Evolutionary conservation across 2,888 invertebrate genomes (phyloP), one percentile per base, ranked within the genome.

Genomic region (Macroteleia sp.): DNA sequence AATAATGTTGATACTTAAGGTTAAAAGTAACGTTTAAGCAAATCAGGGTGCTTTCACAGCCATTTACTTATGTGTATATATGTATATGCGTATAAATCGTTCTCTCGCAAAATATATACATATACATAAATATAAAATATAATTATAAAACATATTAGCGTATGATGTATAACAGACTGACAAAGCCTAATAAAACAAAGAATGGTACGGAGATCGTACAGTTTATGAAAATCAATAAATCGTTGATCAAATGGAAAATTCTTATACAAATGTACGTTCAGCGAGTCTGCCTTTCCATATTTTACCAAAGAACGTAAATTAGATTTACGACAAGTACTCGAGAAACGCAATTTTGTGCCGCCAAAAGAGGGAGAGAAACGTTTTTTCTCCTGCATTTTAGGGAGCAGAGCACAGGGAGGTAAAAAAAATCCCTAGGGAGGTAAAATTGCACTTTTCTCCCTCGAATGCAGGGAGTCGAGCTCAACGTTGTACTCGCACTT

Each of bases 41-140:
- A 90, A 89, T 88, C 86, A 88, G 86, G 90, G 90, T 90, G 90
- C 91, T 91, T 90, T 89, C 88, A 87, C 83, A 88, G 79, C 81
- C 81, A 77, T 77, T 61, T 57, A 59, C 32, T 46, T 59, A 54
- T 69, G 50, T 56, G 36, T 74, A 42, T 71, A 71, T 76, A 59
- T 81, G 76, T 75, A 36, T 34, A 14, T 34, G 34, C 14, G 6
- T 56, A 28, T 34, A 59, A 78, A 67, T 69, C 62, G 81, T 76
- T 76, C 57, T 16, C n/a, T n/a, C n/a, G n/a, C n/a, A 77, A 71
- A 22, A 46, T 17, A 59, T 54, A 34, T 20, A 71, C 61, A 79
- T 83, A 82, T 74, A 76, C 67, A 76, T 81, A 80, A 73, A 64
- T 57, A 48, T 56, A 67, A 61, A n/a, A n/a, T 70, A 52, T 74